These are phyloP conservation scores for Liopterus haemorrhoidalis DNA, from an alignment of 2,888 invertebrate genomes.

Conservation along the genomic window DNA sequence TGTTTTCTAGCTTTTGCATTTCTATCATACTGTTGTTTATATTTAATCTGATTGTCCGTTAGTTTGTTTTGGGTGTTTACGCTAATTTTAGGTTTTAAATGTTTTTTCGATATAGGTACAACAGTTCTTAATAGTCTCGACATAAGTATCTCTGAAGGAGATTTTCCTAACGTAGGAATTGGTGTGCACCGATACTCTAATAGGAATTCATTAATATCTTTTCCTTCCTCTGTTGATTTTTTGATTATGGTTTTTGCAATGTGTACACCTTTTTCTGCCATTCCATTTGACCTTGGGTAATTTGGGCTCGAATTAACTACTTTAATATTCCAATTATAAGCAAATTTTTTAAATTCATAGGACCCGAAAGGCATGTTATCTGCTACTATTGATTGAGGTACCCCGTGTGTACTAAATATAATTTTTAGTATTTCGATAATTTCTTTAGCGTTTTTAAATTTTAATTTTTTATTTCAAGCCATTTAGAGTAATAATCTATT, in stretches of 20 bases:
- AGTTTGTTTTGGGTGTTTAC: too few species aligned
- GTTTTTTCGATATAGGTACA: slow-evolving; percentile 20
- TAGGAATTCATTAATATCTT: slow-evolving; percentile 26
- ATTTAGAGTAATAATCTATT: slow-evolving; percentile 31
- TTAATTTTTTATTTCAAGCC: slow-evolving; percentile 26
- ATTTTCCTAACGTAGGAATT: slow-evolving; percentile 25
- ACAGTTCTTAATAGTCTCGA: slow-evolving; percentile 25
- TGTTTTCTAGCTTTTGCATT: too few species aligned
- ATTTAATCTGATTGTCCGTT: too few species aligned
- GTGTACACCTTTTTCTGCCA: slow-evolving; percentile 30
- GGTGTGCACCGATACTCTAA: slow-evolving; percentile 28
- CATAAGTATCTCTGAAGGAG: slow-evolving; percentile 30
- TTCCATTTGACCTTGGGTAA: slow-evolving; percentile 27
- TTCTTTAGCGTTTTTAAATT: slow-evolving; percentile 28
- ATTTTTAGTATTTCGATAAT: slow-evolving; percentile 29
- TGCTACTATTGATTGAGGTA: slow-evolving; percentile 32
- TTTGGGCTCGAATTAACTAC: slow-evolving; percentile 25
- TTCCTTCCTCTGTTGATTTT: slow-evolving; percentile 26
- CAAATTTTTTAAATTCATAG: slow-evolving; percentile 26
- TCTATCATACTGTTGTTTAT: too few species aligned
- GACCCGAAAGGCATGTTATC: slow-evolving; percentile 32
- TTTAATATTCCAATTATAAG: slow-evolving; percentile 27
- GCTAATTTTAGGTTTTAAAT: slow-evolving; percentile 29
- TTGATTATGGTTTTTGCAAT: slow-evolving; percentile 32
- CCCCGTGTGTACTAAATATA: slow-evolving; percentile 31